phyloP scores from a whole-genome alignment of 2,113 vertebrate genomes.

The Catharus bicknelli region DNA sequence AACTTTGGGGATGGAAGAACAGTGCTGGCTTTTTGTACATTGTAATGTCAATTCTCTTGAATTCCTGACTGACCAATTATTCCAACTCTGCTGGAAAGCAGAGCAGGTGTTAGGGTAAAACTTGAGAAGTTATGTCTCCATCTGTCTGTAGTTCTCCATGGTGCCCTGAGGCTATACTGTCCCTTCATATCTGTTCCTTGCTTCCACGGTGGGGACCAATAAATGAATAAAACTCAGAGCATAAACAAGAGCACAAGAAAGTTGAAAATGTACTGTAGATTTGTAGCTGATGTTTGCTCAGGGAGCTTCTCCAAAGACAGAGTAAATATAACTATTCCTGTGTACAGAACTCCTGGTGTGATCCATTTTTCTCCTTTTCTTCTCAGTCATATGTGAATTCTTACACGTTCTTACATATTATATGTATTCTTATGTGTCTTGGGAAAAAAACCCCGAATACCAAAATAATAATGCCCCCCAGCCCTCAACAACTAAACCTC shows the following conservation, averaged over 20 bases:
- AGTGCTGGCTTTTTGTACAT: neutral
- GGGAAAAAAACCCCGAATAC: fast-evolving
- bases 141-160: neutral
- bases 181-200: neutral
- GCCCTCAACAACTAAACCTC: neutral
- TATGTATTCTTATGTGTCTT: neutral
- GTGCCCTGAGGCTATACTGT: neutral
- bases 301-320: neutral
- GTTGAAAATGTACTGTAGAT: neutral
- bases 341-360: neutral
- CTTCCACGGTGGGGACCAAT: neutral
- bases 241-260: neutral
- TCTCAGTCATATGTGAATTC: neutral
- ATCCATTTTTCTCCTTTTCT: neutral
- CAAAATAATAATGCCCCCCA: fast-evolving
- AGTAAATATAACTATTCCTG: neutral
- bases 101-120: neutral
- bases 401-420: neutral
- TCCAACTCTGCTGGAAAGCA: neutral
- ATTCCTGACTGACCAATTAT: neutral
- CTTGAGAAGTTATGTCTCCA: neutral
- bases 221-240: neutral
- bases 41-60: neutral
- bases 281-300: neutral
- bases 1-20: neutral